Evolutionary conservation across 2,888 invertebrate genomes (phyloP), one percentile per base, ranked within the genome.

Genomic region (Tuberolachnus salignus): DNA sequence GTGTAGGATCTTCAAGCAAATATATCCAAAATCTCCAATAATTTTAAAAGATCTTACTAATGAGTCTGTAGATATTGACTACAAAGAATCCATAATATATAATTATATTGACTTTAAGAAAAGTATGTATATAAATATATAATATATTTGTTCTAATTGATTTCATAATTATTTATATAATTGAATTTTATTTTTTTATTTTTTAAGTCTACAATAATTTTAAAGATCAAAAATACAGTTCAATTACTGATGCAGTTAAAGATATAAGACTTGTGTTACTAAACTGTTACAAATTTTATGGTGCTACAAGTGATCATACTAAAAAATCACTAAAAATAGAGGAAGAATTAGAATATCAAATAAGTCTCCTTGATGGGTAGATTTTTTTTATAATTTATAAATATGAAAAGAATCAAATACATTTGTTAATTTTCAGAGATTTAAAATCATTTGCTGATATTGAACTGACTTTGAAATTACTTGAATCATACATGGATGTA

Each of bases 271-370:
- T 86, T 53, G 86, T 88, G 85, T 83, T 88, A 63, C 86, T 87
- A 82, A 88, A 88, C 82, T 87, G 87, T 82, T 87, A 87, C 82
- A 85, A 86, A 19, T 88, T 85, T 83, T 87, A 87, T 84, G 88
- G 88, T 19, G 85, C 86, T 0, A 84, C 85, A 81, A 86, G 86
- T 82, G 83, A 84, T 51, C 83, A 87, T 34, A 86, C 87, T 10
- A 87, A 85, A 82, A 84, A 85, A 80, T 87, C 85, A 11, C 84
- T 87, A 78, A 84, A 85, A 61, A 83, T 88, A 66, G 87, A 88
- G 82, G 85, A 85, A 19, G 83, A 87, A 82, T 83, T 88, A 82
- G 87, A 87, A 82, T 86, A 87, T 82, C 87, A 86, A 81, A 82
- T 88, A 46, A 84, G 84, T 19, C 81, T 85, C 19, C 83, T 88